phyloP scores from a whole-genome alignment of 1,140 invertebrate species.

The Sycophila sp. region DNA sequence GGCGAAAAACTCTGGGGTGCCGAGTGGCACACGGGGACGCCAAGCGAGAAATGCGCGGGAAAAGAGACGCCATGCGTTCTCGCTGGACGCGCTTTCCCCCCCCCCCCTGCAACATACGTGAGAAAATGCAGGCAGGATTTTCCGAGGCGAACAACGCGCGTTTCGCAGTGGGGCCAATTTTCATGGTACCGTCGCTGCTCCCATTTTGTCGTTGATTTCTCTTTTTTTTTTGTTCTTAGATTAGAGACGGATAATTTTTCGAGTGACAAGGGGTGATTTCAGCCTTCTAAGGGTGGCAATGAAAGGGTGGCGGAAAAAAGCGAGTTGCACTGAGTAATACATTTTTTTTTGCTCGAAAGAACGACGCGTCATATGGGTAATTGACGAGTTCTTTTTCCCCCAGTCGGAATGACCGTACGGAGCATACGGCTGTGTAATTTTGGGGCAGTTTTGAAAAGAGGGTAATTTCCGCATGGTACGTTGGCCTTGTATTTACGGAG shows the following conservation, averaged over 20 bases:
- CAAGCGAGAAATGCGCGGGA: slow-evolving; percentile 21
- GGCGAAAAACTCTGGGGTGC: background rate
- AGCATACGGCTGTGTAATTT: no score
- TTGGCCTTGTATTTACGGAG: no score
- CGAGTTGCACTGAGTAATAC: no score
- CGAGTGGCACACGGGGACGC: background rate
- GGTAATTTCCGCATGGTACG: no score
- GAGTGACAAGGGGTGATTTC: no score
- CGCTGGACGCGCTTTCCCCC: background rate
- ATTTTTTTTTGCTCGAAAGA: background rate
- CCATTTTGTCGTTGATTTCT: background rate
- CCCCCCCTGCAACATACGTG: background rate
- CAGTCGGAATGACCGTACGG: no score
- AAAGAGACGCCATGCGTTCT: background rate
- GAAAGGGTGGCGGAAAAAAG: no score
- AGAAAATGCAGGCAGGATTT: background rate
- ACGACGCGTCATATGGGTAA: background rate
- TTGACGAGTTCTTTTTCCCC: background rate
- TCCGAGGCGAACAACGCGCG: background rate
- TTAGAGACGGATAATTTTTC: no score
- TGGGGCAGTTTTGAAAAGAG: no score
- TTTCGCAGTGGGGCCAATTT: background rate
- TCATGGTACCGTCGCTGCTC: background rate
- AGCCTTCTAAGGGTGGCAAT: no score
- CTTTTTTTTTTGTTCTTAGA: no score